Evolutionary conservation across 2,888 invertebrate genomes (phyloP), one percentile per base, ranked within the genome.

Genomic region (Oasisia sp.): DNA sequence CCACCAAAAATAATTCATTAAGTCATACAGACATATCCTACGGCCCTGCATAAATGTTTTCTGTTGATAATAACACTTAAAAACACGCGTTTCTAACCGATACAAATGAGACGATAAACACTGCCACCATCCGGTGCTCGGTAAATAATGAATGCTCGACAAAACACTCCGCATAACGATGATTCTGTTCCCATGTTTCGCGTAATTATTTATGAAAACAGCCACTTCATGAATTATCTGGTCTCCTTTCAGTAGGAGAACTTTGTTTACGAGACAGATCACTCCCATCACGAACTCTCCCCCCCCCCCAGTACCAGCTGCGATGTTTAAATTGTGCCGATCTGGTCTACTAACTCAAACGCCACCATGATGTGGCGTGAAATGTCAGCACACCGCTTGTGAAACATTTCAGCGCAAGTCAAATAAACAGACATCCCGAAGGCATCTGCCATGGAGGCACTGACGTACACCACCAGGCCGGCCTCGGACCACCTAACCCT

Each of bases 371-470:
- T 50, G 50, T 50, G 50, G 74, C 74, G 4, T 27, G 74, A 74
- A 74, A 74, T 74, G n/a, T n/a, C 74, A 74, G 74, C 74, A 74
- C 19, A 7, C 74, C 74, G n/a, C 74, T 74, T 74, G 74, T 74
- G 74, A 74, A 74, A 74, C 74, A 74, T 74, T 74, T 74, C 74
- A 74, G 74, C 74, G 27, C 74, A 74, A 74, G 74, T 74, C 74
- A 74, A 74, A 74, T 74, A 74, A 74, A 74, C 74, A 74, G 74
- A 74, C 74, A 74, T n/a, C 74, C 74, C 74, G 4, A 74, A 74
- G 74, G 7, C 74, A 74, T 74, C 74, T 74, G 27, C 74, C 74
- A 74, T 4, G 27, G 74, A 74, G 74, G 74, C 5, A 74, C 27
- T 19, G 74, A 74, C 27, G n/a, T n/a, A 74, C 74, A 27, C 27